phyloP scores from a whole-genome alignment of 2,888 invertebrate genomes.

The Cacoxenus indagator region DNA sequence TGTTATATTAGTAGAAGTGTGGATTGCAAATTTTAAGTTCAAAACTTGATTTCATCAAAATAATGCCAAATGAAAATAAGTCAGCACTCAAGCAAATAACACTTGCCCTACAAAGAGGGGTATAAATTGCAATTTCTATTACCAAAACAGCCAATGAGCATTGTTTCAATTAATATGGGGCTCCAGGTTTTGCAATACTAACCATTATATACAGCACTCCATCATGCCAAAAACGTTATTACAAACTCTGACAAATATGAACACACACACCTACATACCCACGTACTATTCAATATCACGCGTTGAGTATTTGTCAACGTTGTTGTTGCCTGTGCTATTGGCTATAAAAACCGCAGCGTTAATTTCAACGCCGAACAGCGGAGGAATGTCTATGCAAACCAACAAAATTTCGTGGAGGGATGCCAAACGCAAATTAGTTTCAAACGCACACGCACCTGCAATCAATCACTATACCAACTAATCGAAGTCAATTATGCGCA shows the following conservation, averaged over 20 bases:
- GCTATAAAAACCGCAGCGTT: not conserved
- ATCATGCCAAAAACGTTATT: constrained; percentile 19
- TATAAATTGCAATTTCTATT: too few relatives aligned
- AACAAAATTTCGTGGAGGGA: constrained; percentile 14
- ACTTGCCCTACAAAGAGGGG: too few relatives aligned
- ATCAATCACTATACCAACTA: constrained; percentile 43
- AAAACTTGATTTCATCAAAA: too few relatives aligned
- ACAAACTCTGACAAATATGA: not conserved
- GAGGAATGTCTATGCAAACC: constrained; percentile 34
- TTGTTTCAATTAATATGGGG: too few relatives aligned
- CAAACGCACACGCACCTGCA: constrained; percentile 25
- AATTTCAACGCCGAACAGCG: constrained; percentile 16
- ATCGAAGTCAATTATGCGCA: constrained; percentile 50
- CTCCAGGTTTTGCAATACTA: too few relatives aligned
- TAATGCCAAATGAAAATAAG: too few relatives aligned
- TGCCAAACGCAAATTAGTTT: constrained; percentile 6
- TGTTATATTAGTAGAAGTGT: too few relatives aligned
- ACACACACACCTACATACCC: not conserved
- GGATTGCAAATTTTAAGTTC: too few relatives aligned
- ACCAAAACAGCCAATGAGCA: too few relatives aligned
- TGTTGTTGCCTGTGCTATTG: not conserved
- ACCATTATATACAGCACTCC: constrained; percentile 17
- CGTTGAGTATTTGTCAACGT: not conserved
- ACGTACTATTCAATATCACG: too few relatives aligned
- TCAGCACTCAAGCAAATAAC: too few relatives aligned